A percentile compares a stretch with the other conserved stretches of the same genome.
Evolutionary conservation across 2,888 invertebrate species (phyloP).

Genomic region (Drosophila bunnanda): DNA sequence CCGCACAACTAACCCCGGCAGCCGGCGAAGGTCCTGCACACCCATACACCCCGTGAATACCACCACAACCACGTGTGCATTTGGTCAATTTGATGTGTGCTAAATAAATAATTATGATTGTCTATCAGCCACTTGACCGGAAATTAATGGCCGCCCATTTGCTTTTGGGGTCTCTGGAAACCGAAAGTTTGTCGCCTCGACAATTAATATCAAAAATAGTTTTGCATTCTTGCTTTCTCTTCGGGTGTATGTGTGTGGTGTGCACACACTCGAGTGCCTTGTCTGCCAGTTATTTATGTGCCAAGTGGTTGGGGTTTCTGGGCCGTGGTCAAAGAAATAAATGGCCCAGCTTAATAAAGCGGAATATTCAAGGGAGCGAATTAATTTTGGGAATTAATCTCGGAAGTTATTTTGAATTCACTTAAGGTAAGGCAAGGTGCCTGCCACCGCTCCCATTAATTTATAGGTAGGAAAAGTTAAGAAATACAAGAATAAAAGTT

Average conservation of each 20-base stretch:
- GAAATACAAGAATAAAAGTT: background rate
- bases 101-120: slow-evolving; percentile 80
- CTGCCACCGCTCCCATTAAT: background rate
- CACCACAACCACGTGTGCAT: slow-evolving; percentile 67
- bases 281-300: slow-evolving; percentile 71
- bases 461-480: background rate
- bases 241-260: slow-evolving; percentile 34
- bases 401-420: slow-evolving; percentile 11
- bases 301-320: slow-evolving; percentile 8
- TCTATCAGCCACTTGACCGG: slow-evolving; percentile 76
- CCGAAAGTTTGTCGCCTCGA: slow-evolving; percentile 49
- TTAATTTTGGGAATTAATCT: slow-evolving; percentile 32
- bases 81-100: slow-evolving; percentile 72
- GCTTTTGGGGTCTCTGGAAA: slow-evolving; percentile 31
- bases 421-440: slow-evolving; percentile 2
- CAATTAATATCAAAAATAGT: slow-evolving; percentile 77
- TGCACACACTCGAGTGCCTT: slow-evolving; percentile 70
- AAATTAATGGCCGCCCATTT: slow-evolving; percentile 72
- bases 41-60: slow-evolving; percentile 21
- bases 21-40: slow-evolving; percentile 2
- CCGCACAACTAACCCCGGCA: slow-evolving; percentile 64
- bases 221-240: slow-evolving; percentile 43
- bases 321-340: slow-evolving; percentile 8
- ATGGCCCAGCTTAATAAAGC: slow-evolving; percentile 30
- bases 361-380: slow-evolving; percentile 36